Base-by-base conservation (phyloP, 2,888 invertebrate genomes). In the Leptinotarsa tumamoca region DNA sequence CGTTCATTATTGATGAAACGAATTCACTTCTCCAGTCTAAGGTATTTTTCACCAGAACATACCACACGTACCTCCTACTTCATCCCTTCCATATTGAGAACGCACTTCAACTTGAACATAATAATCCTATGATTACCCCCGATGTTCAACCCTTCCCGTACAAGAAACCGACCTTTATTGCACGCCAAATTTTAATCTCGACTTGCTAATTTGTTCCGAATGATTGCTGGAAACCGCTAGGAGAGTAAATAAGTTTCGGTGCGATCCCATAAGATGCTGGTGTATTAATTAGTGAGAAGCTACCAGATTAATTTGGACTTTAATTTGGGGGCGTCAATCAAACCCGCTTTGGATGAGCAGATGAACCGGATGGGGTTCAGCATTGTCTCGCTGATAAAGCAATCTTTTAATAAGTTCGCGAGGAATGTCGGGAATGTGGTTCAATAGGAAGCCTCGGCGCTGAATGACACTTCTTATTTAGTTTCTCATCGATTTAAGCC, bases 321-420 rank as follows among this genome's bases (percentile, higher is more conserved):
- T 86, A 87, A 86, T 86, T 86, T 51, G 52, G 68, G 83, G 83
- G 63, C 63, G 63, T 87, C 86, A 86, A 84, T 86, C 86, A 86
- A 84, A 82, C 75, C 82, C 83, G 81, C 78, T 71, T 69, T 67
- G 71, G 68, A 72, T 73, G 68, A 71, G 78, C 81, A 80, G 82
- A 82, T 82, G 83, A 83, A 83, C 81, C 80, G 80, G 81, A 82
- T 82, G 82, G 83, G 84, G 85, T 82, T 84, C 82, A 80, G 79
- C 79, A 86, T 86, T 87, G 86, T 87, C 84, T 85, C 82, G 83
- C 84, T 84, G 87, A 87, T 87, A 86, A 86, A 87, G 87, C 87
- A 85, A 86, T 86, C 87, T 87, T 87, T 86, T 86, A 86, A 87
- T 86, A 86, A 86, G 84, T 86, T 82, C 81, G 77, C 78, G 80